Evolutionary conservation across 1,140 invertebrate species (phyloP).

Genomic region (Euwallacea similis): DNA sequence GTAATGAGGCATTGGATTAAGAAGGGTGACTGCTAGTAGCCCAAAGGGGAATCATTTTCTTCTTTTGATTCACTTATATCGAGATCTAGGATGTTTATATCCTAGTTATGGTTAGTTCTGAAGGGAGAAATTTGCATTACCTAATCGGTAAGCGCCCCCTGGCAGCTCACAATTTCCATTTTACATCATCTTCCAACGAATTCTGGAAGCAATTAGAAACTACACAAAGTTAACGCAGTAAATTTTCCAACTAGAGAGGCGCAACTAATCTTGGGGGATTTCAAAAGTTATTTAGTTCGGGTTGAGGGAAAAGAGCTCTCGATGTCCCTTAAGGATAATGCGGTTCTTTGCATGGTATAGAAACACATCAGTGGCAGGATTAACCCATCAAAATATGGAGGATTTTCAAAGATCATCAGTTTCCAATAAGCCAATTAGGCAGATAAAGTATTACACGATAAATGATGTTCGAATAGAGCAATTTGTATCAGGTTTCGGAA

Average conservation of each 20-base stretch:
- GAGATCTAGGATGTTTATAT: too few relatives aligned
- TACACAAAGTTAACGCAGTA: conserved; percentile 21
- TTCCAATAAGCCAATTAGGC: background rate
- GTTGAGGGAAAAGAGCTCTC: conserved; percentile 11
- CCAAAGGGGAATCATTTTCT: too few relatives aligned
- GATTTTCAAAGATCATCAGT: background rate
- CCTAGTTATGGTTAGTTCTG: conserved; percentile 1
- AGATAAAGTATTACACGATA: too few relatives aligned
- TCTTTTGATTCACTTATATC: too few relatives aligned
- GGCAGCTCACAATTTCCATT: conserved; percentile 22
- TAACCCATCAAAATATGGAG: background rate
- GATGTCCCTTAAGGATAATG: background rate
- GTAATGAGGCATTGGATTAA: too few relatives aligned
- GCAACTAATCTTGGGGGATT: conserved; percentile 22
- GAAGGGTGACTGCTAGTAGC: too few relatives aligned
- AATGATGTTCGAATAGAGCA: too few relatives aligned
- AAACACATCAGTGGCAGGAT: too few relatives aligned
- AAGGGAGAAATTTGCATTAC: conserved; percentile 6
- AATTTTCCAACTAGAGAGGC: conserved; percentile 27
- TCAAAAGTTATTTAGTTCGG: conserved; percentile 24
- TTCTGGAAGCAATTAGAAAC: conserved; percentile 22
- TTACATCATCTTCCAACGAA: conserved; percentile 24
- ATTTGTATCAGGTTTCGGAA: too few relatives aligned
- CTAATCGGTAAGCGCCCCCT: conserved; percentile 1
- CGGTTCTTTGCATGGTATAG: background rate